Evolutionary conservation across 2,113 vertebrate genomes (phyloP).

Genomic region (Eolophus roseicapilla): DNA sequence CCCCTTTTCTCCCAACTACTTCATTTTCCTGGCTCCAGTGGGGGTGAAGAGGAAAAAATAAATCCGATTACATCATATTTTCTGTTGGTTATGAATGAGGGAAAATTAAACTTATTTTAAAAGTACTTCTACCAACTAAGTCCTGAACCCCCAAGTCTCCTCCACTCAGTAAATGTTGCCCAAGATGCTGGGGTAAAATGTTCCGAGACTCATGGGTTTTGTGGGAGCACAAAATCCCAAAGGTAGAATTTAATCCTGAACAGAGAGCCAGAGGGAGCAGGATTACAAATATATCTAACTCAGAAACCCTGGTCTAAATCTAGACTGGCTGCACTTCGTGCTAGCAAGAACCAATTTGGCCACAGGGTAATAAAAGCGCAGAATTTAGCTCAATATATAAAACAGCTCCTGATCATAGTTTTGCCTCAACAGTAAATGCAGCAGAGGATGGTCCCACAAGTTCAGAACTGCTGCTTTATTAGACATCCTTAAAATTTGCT

Average conservation of each 20-base stretch:
- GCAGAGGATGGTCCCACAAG: neutral
- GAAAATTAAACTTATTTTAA: slow-evolving; percentile 27
- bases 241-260: neutral
- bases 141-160: neutral
- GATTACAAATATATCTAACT: neutral
- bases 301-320: neutral
- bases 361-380: neutral
- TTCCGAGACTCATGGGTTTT: neutral
- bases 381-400: neutral
- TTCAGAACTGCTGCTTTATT: neutral
- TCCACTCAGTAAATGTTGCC: neutral
- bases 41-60: slow-evolving; percentile 68
- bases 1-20: slow-evolving; percentile 58
- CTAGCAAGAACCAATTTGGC: neutral
- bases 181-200: neutral
- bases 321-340: neutral
- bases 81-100: slow-evolving; percentile 34
- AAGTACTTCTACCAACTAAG: neutral
- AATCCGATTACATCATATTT: slow-evolving; percentile 63
- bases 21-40: slow-evolving; percentile 65
- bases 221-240: neutral
- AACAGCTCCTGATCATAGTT: neutral
- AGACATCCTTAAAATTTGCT: neutral
- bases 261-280: neutral
- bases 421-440: neutral